Evolutionary conservation across 2,888 invertebrate genomes (phyloP).

Genomic region (Eucera pruinosa): DNA sequence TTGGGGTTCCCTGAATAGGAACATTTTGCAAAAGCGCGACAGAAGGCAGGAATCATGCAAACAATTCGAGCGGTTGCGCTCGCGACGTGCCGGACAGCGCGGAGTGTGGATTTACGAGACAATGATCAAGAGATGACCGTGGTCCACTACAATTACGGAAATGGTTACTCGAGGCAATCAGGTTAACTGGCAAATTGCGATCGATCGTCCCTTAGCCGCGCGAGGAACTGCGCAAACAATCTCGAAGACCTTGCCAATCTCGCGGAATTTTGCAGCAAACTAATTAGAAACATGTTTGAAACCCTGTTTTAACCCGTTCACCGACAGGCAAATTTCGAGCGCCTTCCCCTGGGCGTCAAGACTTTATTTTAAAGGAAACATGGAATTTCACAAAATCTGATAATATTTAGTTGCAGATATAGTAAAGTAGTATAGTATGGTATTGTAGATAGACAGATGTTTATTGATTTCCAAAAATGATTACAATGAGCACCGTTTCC

Average conservation of each 20-base stretch:
- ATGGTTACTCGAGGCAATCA: constrained; percentile 64
- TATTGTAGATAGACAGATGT: no score
- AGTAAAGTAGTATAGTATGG: no score
- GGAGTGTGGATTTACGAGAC: constrained; percentile 69
- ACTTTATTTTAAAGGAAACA: no score
- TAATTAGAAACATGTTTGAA: neutral
- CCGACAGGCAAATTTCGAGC: no score
- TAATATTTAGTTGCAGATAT: no score
- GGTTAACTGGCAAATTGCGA: constrained; percentile 63
- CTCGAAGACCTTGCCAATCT: constrained; percentile 9
- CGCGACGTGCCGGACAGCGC: constrained; percentile 61
- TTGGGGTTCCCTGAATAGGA: neutral
- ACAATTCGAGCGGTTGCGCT: constrained; percentile 43
- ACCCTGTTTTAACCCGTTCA: no score
- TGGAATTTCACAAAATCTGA: no score
- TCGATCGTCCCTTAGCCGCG: constrained; percentile 54
- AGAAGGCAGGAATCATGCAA: constrained; percentile 18
- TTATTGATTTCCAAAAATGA: no score
- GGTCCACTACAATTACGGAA: constrained; percentile 64
- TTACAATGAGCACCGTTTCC: no score
- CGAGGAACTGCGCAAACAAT: constrained; percentile 48
- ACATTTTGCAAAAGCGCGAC: constrained; percentile 28
- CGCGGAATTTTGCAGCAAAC: neutral
- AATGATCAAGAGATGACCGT: constrained; percentile 68
- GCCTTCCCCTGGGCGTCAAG: no score